A percentile compares a stretch with the other conserved stretches of the same genome.
Evolutionary conservation across 2,113 vertebrate species (phyloP).

Genomic region (Pitta sordida): DNA sequence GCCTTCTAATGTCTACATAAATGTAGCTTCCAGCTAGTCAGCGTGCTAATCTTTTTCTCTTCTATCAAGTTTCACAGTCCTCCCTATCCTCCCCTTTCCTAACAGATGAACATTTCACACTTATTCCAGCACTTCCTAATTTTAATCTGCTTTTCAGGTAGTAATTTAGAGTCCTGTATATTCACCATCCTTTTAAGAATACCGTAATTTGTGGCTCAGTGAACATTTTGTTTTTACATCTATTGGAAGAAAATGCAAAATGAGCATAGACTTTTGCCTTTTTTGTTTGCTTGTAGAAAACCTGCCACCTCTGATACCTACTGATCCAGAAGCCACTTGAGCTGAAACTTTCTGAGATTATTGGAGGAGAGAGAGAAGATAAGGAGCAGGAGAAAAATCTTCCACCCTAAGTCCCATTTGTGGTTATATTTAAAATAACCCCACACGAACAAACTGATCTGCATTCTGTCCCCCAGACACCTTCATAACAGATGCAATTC

Average conservation of each 20-base stretch:
- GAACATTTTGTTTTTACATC: background rate
- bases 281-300: background rate
- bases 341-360: background rate
- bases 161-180: background rate
- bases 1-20: slow-evolving; percentile 60
- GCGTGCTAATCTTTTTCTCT: slow-evolving; percentile 21
- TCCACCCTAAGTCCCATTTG: background rate
- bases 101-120: slow-evolving; percentile 46
- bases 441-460: slow-evolving; percentile 1
- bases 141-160: slow-evolving; percentile 38
- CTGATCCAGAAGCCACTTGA: background rate
- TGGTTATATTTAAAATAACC: slow-evolving; percentile 14
- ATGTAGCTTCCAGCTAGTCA: slow-evolving; percentile 23
- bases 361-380: background rate
- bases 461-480: slow-evolving; percentile 1
- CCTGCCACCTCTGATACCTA: background rate
- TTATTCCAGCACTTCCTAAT: slow-evolving; percentile 43
- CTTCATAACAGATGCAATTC: background rate
- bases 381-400: background rate
- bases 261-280: background rate
- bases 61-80: slow-evolving; percentile 43
- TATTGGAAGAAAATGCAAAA: background rate
- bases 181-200: slow-evolving; percentile 9
- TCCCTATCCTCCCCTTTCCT: background rate
- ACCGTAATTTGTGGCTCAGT: background rate